Percentiles rank a stretch among this genome's conserved stretches.
Conservation (phyloP, 2,113 vertebrate genomes). For the Pomatorhinus ruficollis region DNA sequence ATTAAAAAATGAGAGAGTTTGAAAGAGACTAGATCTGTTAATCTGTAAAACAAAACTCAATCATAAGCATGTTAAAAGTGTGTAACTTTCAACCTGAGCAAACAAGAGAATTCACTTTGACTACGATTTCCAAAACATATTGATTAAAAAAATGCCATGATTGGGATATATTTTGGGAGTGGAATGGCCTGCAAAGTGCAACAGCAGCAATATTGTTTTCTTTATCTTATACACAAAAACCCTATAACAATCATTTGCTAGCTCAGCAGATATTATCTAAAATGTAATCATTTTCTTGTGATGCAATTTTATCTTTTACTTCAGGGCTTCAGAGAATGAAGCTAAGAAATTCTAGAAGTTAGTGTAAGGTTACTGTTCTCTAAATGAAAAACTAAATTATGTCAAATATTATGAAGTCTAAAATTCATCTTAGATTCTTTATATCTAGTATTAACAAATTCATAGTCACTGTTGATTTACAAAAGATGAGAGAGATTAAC, state of each 20-base stretch:
- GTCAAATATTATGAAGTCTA: neutral
- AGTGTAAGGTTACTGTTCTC: neutral
- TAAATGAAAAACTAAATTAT: neutral
- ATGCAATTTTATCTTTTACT: neutral
- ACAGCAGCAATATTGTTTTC: neutral
- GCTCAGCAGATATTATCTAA: neutral
- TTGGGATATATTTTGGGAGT: neutral
- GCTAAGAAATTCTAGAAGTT: neutral
- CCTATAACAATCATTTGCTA: neutral
- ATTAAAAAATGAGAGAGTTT: neutral
- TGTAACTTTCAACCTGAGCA: neutral
- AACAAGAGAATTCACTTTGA: neutral
- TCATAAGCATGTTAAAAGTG: neutral
- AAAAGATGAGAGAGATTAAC: neutral
- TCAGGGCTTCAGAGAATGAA: neutral
- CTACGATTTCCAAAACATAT: neutral
- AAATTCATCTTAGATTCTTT: neutral
- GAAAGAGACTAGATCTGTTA: neutral
- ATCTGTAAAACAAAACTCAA: neutral
- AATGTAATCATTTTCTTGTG: neutral
- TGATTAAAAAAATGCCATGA: neutral
- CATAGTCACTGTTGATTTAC: neutral
- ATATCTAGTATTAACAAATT: neutral
- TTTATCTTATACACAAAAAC: neutral
- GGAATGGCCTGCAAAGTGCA: neutral